These are phyloP conservation scores for Dysmachus trigonus DNA, from an alignment of 2,888 invertebrate species.

Conservation along the genomic window DNA sequence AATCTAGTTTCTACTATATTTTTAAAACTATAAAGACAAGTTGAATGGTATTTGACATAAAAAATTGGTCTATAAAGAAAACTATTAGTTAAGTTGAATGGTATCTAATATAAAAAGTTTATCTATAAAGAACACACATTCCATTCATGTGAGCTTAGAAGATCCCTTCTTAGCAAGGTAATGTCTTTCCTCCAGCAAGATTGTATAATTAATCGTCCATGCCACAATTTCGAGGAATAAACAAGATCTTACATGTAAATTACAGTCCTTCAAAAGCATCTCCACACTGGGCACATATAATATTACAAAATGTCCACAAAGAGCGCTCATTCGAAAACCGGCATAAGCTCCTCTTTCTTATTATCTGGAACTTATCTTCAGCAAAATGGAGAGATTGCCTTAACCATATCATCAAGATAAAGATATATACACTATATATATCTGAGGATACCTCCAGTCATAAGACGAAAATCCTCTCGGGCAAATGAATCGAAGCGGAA, in stretches of 20 bases:
- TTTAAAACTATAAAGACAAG: too few relatives aligned
- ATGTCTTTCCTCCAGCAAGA: background rate
- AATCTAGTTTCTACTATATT: too few relatives aligned
- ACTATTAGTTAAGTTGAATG: background rate
- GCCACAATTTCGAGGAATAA: background rate
- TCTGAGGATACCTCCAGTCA: slow-evolving; percentile 34
- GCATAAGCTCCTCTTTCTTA: background rate
- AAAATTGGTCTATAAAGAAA: background rate
- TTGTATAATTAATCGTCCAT: background rate
- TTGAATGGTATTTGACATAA: too few relatives aligned
- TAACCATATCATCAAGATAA: slow-evolving; percentile 34
- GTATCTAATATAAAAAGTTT: background rate
- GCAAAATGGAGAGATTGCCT: slow-evolving; percentile 3
- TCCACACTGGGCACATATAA: background rate
- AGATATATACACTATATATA: too few relatives aligned
- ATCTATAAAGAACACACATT: background rate
- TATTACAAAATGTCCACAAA: background rate
- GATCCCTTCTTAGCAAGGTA: background rate
- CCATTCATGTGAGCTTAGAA: background rate
- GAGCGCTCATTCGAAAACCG: background rate
- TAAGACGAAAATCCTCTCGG: slow-evolving; percentile 33
- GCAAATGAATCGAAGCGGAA: slow-evolving; percentile 42
- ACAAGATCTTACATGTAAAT: background rate
- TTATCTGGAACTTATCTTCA: background rate
- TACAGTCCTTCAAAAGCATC: background rate